Conservation (phyloP, 1,140 invertebrate genomes). For the Spodoptera frugiperda region DNA sequence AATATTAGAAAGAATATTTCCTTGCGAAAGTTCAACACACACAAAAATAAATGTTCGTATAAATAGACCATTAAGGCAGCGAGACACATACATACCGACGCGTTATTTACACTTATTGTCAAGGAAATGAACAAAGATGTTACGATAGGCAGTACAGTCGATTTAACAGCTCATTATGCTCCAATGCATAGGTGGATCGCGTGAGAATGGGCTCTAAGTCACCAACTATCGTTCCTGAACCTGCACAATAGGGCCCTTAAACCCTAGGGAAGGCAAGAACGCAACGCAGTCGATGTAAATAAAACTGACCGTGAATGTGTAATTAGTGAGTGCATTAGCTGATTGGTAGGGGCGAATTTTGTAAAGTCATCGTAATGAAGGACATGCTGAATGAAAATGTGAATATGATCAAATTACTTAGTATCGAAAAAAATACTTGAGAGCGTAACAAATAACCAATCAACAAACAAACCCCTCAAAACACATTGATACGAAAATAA, state of each 20-base stretch:
- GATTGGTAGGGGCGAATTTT: conserved; percentile 4
- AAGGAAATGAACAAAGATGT: conserved; percentile 27
- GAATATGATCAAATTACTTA: background rate
- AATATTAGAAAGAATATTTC: background rate
- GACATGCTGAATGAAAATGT: background rate
- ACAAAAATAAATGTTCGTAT: conserved; percentile 4
- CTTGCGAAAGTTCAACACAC: background rate
- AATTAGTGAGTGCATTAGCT: conserved; percentile 39
- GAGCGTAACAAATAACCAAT: conserved; percentile 16
- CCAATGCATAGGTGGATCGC: conserved; percentile 40
- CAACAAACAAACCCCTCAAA: background rate
- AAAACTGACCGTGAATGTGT: conserved; percentile 17
- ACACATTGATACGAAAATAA: conserved; percentile 33
- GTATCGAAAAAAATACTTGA: background rate
- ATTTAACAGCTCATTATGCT: conserved; percentile 42
- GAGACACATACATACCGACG: conserved; percentile 2
- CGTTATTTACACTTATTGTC: conserved; percentile 36
- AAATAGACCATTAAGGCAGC: conserved; percentile 12
- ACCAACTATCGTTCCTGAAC: conserved; percentile 35
- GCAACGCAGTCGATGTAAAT: conserved; percentile 28
- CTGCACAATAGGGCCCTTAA: conserved; percentile 30
- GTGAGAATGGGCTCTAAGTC: conserved; percentile 43
- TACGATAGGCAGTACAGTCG: conserved; percentile 27
- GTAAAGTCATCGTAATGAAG: background rate
- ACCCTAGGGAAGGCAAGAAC: conserved; percentile 35